phyloP scores from a whole-genome alignment of 2,888 invertebrate species.

The Eumerus sabulonum region DNA sequence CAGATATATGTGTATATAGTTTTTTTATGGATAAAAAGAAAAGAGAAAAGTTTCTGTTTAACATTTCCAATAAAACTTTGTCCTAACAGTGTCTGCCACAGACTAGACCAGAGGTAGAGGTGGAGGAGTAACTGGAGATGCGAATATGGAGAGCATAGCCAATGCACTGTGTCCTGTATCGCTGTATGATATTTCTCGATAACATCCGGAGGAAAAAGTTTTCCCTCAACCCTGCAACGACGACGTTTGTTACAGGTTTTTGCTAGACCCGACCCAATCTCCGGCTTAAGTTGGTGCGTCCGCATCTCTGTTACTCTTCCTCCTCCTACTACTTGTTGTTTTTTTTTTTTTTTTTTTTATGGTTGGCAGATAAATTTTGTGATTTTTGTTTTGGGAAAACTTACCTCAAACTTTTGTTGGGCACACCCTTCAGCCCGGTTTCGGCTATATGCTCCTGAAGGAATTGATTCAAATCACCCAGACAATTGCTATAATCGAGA shows the following conservation, averaged over 20 bases:
- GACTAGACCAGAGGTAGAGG: background rate
- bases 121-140: conserved; percentile 33
- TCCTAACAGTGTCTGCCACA: conserved; percentile 30
- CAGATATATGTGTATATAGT: too few species aligned
- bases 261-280: conserved; percentile 42
- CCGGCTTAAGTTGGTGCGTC: conserved; percentile 44
- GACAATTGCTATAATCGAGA: conserved; percentile 83
- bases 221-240: conserved; percentile 24
- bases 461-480: conserved; percentile 91
- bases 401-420: conserved; percentile 86
- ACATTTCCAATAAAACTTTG: conserved; percentile 69
- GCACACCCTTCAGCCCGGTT: conserved; percentile 83
- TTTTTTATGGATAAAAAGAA: background rate
- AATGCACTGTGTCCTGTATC: too few species aligned
- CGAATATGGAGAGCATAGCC: conserved; percentile 15
- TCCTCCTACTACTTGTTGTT: conserved; percentile 42
- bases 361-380: background rate
- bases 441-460: conserved; percentile 89
- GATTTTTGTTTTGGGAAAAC: conserved; percentile 50
- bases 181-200: conserved; percentile 37
- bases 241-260: conserved; percentile 18
- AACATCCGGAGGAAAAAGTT: conserved; percentile 65
- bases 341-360: background rate
- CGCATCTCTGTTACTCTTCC: conserved; percentile 21
- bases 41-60: conserved; percentile 60